Evolutionary conservation across 2,113 vertebrate species (phyloP).

Genomic region (Chunga burmeisteri): DNA sequence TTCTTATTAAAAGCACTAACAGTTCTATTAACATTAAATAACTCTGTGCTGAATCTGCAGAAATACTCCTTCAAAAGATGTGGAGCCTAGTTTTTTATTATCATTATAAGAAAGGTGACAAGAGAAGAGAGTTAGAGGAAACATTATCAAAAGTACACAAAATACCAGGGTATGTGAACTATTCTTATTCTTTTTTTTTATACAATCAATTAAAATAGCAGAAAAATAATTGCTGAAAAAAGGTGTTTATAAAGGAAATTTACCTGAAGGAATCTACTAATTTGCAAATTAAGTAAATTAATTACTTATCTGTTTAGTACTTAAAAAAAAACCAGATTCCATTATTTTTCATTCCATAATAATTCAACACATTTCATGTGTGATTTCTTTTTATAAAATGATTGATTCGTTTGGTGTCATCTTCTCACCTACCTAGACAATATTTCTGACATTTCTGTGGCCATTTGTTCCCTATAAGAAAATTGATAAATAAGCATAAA

Average conservation of each 20-base stretch:
- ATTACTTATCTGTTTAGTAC: neutral
- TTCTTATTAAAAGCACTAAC: neutral
- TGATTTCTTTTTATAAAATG: conserved; percentile 7
- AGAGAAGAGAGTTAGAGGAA: neutral
- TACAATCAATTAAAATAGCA: neutral
- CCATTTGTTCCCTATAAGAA: conserved; percentile 95
- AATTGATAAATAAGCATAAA: conserved; percentile 54
- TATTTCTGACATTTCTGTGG: conserved; percentile 91
- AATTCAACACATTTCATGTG: neutral
- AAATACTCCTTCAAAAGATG: neutral
- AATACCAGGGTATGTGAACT: neutral
- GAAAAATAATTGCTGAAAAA: neutral
- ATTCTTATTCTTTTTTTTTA: neutral
- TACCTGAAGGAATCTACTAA: neutral
- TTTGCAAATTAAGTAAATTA: neutral
- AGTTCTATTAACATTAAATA: neutral
- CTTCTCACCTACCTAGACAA: conserved; percentile 90
- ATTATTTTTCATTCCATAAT: neutral
- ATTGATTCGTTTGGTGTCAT: neutral
- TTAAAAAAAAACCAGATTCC: neutral
- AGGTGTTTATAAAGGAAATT: neutral
- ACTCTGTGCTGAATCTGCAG: neutral
- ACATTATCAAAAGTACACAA: neutral
- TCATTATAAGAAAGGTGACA: neutral
- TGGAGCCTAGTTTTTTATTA: neutral